A percentile compares a stretch with the other conserved stretches of the same genome.
phyloP scores from a whole-genome alignment of 2,113 vertebrate species.

The Leuciscus idus region DNA sequence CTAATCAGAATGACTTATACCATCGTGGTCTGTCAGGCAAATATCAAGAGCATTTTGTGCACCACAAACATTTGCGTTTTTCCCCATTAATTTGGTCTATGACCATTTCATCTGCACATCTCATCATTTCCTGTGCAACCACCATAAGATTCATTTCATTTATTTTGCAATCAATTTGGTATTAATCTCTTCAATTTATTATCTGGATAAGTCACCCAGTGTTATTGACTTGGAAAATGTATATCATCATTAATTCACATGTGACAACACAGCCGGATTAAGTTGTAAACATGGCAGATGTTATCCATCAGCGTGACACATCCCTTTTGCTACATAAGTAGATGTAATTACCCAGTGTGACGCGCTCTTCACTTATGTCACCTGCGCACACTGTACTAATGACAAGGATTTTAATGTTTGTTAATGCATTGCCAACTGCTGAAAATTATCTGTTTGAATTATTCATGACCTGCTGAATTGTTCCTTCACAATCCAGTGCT shows the following conservation, averaged over 20 bases:
- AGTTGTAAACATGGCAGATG: conserved; percentile 5
- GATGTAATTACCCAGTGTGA: conserved; percentile 42
- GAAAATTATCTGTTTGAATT: conserved; percentile 13
- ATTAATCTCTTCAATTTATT: conserved; percentile 8
- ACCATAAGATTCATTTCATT: conserved; percentile 1
- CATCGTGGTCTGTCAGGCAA: conserved; percentile 5
- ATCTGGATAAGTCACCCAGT: neutral
- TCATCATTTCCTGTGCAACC: neutral
- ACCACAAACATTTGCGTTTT: conserved; percentile 1
- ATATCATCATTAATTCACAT: conserved; percentile 3
- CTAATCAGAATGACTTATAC: conserved; percentile 51
- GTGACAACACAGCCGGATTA: conserved; percentile 9
- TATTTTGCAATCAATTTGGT: neutral
- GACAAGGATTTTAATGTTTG: neutral
- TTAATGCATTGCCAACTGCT: conserved; percentile 30
- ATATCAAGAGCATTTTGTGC: neutral
- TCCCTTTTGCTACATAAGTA: conserved; percentile 35
- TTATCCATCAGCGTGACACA: neutral
- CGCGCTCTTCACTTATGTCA: neutral
- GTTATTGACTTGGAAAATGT: conserved; percentile 17
- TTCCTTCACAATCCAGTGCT: conserved; percentile 6
- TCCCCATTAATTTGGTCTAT: neutral
- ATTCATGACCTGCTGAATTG: conserved; percentile 4
- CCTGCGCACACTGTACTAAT: conserved; percentile 32
- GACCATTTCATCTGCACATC: neutral